Percentiles rank a stretch among this genome's conserved stretches.
These are phyloP conservation scores for Drosophila pegasa DNA, from an alignment of 2,888 invertebrate species.

Conservation along the genomic window DNA sequence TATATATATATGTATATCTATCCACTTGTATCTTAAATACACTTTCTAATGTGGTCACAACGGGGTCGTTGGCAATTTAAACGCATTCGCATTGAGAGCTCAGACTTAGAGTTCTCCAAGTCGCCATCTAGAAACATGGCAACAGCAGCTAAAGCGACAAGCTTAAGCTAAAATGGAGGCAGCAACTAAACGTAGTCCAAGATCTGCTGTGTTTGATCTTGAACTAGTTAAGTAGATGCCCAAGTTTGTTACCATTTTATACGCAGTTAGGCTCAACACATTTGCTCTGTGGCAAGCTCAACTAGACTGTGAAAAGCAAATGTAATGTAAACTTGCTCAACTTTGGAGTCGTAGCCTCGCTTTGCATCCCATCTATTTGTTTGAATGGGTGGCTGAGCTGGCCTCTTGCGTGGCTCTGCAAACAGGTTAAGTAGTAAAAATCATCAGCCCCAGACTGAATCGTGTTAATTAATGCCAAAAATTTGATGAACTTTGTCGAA, in stretches of 20 bases:
- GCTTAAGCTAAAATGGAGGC: neutral
- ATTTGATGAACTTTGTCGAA: slow-evolving; percentile 22
- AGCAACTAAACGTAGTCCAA: slow-evolving; percentile 25
- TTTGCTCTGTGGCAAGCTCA: slow-evolving; percentile 52
- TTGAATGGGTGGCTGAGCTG: slow-evolving; percentile 28
- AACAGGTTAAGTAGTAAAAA: slow-evolving; percentile 58
- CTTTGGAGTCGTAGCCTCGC: slow-evolving; percentile 53
- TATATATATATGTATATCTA: too few species aligned
- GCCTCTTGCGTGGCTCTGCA: slow-evolving; percentile 56
- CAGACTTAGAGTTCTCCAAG: slow-evolving; percentile 24
- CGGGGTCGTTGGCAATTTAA: slow-evolving; percentile 46
- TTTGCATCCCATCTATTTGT: slow-evolving; percentile 3
- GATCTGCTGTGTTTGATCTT: slow-evolving; percentile 65
- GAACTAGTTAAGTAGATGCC: slow-evolving; percentile 55
- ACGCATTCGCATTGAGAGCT: slow-evolving; percentile 28
- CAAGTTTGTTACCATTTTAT: slow-evolving; percentile 17
- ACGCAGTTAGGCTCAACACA: slow-evolving; percentile 22
- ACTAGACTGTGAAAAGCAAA: slow-evolving; percentile 75
- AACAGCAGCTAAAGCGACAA: slow-evolving; percentile 31
- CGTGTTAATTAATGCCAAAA: slow-evolving; percentile 72
- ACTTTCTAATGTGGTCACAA: slow-evolving; percentile 69
- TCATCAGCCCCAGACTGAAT: slow-evolving; percentile 37
- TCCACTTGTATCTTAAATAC: too few species aligned
- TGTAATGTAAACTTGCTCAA: slow-evolving; percentile 65
- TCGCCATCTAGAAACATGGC: slow-evolving; percentile 44